Evolutionary conservation across 2,888 invertebrate species (phyloP), one percentile per base, ranked within the genome.

Genomic region (Plagodis pulveraria): DNA sequence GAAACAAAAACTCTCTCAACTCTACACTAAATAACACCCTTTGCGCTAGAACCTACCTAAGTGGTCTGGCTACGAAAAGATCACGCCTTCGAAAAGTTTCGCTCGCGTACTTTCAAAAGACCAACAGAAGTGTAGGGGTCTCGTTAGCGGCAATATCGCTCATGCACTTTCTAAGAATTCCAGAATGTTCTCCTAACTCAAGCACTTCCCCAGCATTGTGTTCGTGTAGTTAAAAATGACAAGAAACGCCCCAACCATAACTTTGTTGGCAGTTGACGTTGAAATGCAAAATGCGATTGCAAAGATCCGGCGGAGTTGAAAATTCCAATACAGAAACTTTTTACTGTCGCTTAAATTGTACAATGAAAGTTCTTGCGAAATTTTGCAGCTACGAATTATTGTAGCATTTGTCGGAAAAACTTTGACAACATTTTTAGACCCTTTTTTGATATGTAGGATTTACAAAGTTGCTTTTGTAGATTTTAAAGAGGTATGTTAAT

Each of bases 141-240:
- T 72, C 67, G 71, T 73, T 73, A 72, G 69, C 47, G 56, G 42
- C 65, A 70, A 65, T 69, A 65, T 62, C 61, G 63, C 63, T 45
- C 22, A 8, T 40, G 56, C 65, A 68, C 64, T 69, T 68, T 69
- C 63, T 49, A 10, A 12, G 11, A 42, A 42, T 6, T 41, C 34
- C 6, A 44, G 56, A 62, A 67, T 63, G 69, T 69, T 70, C 10
- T 65, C 50, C 9, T 57, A 62, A 66, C 63, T 69, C 49, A 55
- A 40, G 62, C 66, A 64, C 69, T 67, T 69, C 45, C 45, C 49
- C 47, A 36, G 42, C 56, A 56, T 58, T 57, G 54, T 41, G 49
- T 32, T 8, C n/a, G 47, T 35, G 46, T 32, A 44, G 65, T 58
- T 62, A 54, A 64, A 54, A 58, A 54, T 52, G 56, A 49, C 51